Base-by-base conservation (phyloP, 2,888 invertebrate species). In the Nymphalis c-album region DNA sequence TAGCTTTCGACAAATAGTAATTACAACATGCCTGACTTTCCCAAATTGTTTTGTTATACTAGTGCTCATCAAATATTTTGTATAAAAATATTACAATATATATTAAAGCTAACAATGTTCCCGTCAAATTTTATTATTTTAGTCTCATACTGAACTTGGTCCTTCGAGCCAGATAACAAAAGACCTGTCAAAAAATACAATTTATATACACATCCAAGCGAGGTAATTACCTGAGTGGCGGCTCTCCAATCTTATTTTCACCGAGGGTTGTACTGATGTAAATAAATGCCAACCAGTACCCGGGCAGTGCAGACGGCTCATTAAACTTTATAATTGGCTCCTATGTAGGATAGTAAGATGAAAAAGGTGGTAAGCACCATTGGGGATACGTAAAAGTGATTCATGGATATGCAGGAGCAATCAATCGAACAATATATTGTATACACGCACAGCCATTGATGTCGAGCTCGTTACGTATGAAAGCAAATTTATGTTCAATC, bases 321-420 rank as follows among this genome's bases (percentile, higher is more conserved):
- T 77, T 77, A 73, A 76, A 77, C 76, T 77, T 77, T 77, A 73
- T 77, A 77, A 77, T 77, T 77, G 77, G 70, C 74, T 71, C 63
- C 61, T 64, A 61, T 63, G 66, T 69, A 70, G 64, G 72, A 60
- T 64, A 68, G 68, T 63, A 63, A 60, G 70, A 61, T 67, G 69
- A 63, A 71, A 58, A 72, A 60, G 66, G 69, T 67, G 64, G 64
- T 69, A 66, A 69, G 60, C 63, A 68, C 69, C 68, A 69, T 61
- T 53, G 55, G 31, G 5, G n/a, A 8, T 57, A 40, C 55, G 60
- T 47, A 18, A 50, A 61, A 66, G 55, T 55, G 20, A 60, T 55
- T 51, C 60, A 60, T 31, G n/a, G 51, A 16, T 55, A 57, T 18
- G 40, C 40, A 57, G 55, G 50, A 63, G 46, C 13, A 50, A 60